phyloP scores from a whole-genome alignment of 2,797 vertebrate species.

The Botia almorhae region DNA sequence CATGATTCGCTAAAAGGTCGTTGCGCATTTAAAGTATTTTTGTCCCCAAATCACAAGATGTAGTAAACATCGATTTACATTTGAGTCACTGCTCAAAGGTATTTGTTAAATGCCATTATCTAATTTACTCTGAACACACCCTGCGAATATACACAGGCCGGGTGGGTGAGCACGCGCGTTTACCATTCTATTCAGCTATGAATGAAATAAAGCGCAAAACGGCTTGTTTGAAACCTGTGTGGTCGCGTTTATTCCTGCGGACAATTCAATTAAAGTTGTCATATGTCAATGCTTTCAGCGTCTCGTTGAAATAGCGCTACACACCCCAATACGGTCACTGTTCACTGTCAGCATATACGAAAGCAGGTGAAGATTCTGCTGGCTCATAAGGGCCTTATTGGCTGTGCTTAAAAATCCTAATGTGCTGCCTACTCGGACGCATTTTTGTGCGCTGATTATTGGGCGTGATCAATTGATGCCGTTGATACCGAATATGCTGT shows the following conservation, averaged over 20 bases:
- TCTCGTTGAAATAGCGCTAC: constrained; percentile 9
- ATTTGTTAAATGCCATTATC: background rate
- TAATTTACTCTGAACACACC: background rate
- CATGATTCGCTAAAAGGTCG: background rate
- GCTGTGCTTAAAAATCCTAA: background rate
- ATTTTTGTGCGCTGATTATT: background rate
- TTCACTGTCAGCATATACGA: constrained; percentile 26
- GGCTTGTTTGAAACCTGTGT: background rate
- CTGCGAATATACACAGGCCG: constrained; percentile 3
- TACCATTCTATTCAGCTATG: background rate
- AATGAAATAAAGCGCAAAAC: background rate
- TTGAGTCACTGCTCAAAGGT: background rate
- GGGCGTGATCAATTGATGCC: background rate
- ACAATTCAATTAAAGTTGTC: background rate
- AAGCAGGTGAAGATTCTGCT: constrained; percentile 48
- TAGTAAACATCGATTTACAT: background rate
- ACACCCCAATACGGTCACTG: constrained; percentile 20
- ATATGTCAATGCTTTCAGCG: background rate
- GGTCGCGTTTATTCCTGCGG: background rate
- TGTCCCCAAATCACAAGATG: background rate
- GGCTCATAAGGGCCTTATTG: constrained; percentile 27
- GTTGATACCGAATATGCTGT: background rate
- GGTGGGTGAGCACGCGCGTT: background rate
- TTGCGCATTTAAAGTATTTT: background rate
- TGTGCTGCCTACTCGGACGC: constrained; percentile 1